These are phyloP conservation scores for Diachasmimorpha longicaudata DNA, from an alignment of 1,140 invertebrate genomes.

Conservation along the genomic window DNA sequence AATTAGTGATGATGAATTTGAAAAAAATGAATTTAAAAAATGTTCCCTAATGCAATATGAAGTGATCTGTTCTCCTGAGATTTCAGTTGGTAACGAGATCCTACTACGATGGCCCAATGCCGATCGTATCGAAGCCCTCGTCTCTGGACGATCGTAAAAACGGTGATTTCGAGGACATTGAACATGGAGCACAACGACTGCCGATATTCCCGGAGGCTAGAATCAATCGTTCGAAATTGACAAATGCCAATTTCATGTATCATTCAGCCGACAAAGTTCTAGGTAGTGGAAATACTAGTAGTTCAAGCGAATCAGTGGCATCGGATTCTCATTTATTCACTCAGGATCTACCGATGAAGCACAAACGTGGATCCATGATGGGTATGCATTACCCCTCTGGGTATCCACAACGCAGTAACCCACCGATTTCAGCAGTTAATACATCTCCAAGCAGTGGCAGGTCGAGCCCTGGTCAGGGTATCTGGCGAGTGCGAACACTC, in stretches of 20 bases:
- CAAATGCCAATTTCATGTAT: conserved; percentile 51
- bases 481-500: conserved; percentile 82
- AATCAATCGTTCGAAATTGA: conserved; percentile 45
- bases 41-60: too few species aligned
- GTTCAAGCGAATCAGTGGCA: conserved; percentile 77
- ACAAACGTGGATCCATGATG: conserved; percentile 49
- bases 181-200: conserved; percentile 44
- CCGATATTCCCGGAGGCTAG: conserved; percentile 44
- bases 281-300: conserved; percentile 67
- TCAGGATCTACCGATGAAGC: conserved; percentile 48
- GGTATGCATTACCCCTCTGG: conserved; percentile 46
- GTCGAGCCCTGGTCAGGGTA: conserved; percentile 53
- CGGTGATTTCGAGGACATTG: conserved; percentile 51
- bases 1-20: too few species aligned
- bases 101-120: conserved; percentile 61
- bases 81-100: conserved; percentile 60
- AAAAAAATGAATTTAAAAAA: too few species aligned
- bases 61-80: conserved; percentile 19
- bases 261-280: conserved; percentile 53
- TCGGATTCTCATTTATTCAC: conserved; percentile 57
- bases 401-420: conserved; percentile 48
- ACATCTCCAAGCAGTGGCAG: conserved; percentile 51
- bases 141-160: conserved; percentile 48
- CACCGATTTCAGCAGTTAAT: conserved; percentile 46
- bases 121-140: conserved; percentile 43